phyloP scores from a whole-genome alignment of 2,888 invertebrate species.

The Euplexia lucipara region DNA sequence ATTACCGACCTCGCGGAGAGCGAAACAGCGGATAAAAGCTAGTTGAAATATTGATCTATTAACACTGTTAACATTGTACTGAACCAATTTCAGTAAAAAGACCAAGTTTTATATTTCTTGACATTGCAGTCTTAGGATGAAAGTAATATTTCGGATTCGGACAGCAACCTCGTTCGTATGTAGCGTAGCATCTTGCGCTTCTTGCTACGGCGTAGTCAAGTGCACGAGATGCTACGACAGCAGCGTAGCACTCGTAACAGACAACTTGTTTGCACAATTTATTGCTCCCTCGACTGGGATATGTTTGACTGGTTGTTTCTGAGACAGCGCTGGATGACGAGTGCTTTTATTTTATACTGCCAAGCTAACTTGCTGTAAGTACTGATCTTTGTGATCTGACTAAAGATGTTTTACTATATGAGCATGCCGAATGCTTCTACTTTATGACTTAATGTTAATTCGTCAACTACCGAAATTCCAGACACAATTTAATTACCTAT shows the following conservation, averaged over 20 bases:
- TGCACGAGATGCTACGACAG: constrained; percentile 67
- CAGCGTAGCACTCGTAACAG: constrained; percentile 67
- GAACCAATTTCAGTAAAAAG: constrained; percentile 5
- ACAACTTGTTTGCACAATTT: constrained; percentile 74
- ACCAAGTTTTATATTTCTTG: constrained; percentile 16
- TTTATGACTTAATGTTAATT: not conserved
- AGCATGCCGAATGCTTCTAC: not conserved
- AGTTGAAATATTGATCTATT: too few species aligned
- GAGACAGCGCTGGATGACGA: constrained; percentile 44
- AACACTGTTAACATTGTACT: constrained; percentile 1
- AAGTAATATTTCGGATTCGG: constrained; percentile 42
- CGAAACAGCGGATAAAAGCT: too few species aligned
- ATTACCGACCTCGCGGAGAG: too few species aligned
- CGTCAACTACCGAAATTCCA: too few species aligned
- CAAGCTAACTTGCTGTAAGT: constrained; percentile 20
- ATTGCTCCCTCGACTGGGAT: constrained; percentile 68
- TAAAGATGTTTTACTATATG: constrained; percentile 14
- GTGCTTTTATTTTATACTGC: constrained; percentile 50
- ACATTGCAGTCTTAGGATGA: constrained; percentile 16
- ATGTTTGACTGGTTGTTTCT: constrained; percentile 66
- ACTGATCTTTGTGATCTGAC: constrained; percentile 8
- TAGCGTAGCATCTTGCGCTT: constrained; percentile 44
- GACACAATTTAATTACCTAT: too few species aligned
- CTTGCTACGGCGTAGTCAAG: constrained; percentile 60
- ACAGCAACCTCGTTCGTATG: constrained; percentile 48